phyloP scores from a whole-genome alignment of 2,113 vertebrate genomes.

The Pseudorasbora parva region DNA sequence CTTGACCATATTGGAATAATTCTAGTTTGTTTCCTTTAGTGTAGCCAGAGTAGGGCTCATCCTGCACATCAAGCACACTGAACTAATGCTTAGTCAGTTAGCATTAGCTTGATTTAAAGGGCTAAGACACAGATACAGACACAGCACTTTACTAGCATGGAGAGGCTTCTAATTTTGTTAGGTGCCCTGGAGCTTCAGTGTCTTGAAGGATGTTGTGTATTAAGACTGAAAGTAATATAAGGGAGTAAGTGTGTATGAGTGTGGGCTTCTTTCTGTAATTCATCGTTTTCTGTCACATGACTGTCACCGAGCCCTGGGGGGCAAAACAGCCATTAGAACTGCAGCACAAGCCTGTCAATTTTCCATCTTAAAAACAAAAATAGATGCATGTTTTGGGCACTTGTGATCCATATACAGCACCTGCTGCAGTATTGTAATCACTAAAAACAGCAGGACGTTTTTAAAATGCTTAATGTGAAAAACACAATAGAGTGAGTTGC shows the following conservation, averaged over 20 bases:
- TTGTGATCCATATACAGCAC: no score
- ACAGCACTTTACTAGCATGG: conserved; percentile 34
- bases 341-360: no score
- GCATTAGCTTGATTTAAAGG: conserved; percentile 56
- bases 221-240: neutral
- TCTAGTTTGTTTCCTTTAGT: neutral
- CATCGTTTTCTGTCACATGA: no score
- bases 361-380: no score
- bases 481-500: no score
- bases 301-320: no score
- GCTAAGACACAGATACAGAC: no score
- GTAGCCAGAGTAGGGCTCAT: neutral
- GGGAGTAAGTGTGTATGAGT: neutral
- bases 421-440: no score
- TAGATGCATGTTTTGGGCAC: no score
- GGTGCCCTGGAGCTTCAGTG: conserved; percentile 4
- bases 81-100: conserved; percentile 54
- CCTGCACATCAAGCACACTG: conserved; percentile 33
- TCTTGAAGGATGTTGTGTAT: neutral
- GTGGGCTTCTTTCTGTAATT: neutral
- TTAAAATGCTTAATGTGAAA: no score
- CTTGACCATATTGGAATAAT: neutral
- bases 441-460: no score
- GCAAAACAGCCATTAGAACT: no score
- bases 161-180: conserved; percentile 26